Evolutionary conservation across 2,888 invertebrate genomes (phyloP).

Genomic region (Microctonus hyperodae): DNA sequence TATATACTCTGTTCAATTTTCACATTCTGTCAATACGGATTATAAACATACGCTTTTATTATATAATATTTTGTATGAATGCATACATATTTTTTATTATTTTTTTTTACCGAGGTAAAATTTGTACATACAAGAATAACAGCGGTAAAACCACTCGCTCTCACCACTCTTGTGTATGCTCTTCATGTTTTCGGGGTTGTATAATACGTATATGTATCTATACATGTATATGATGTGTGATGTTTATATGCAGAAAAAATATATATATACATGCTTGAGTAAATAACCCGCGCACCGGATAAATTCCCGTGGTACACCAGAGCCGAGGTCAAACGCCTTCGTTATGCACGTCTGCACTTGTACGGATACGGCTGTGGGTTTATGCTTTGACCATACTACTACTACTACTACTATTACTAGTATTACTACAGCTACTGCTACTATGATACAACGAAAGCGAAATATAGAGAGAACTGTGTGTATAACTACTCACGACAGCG

Average conservation of each 20-base stretch:
- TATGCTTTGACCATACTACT: constrained; percentile 16
- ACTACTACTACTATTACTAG: too few species aligned
- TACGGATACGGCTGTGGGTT: constrained; percentile 25
- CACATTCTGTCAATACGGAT: not conserved
- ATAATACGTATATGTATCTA: not conserved
- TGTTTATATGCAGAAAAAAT: too few species aligned
- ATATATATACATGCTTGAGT: not conserved
- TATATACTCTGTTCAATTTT: not conserved
- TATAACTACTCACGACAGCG: constrained; percentile 11
- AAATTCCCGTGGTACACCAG: constrained; percentile 31
- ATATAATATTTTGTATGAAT: not conserved
- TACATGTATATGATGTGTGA: too few species aligned
- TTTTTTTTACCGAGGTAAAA: constrained; percentile 1
- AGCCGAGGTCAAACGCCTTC: constrained; percentile 32
- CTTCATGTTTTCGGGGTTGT: not conserved
- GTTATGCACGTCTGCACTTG: constrained; percentile 32
- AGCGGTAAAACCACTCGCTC: constrained; percentile 20
- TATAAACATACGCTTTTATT: not conserved
- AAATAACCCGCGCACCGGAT: constrained; percentile 26
- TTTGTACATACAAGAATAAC: constrained; percentile 6
- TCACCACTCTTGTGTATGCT: constrained; percentile 12
- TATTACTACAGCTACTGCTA: too few species aligned
- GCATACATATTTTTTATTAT: not conserved
- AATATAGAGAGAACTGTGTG: constrained; percentile 15
- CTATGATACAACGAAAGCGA: not conserved